Evolutionary conservation across 2,888 invertebrate genomes (phyloP).

Genomic region (Drosophila kuntzei): DNA sequence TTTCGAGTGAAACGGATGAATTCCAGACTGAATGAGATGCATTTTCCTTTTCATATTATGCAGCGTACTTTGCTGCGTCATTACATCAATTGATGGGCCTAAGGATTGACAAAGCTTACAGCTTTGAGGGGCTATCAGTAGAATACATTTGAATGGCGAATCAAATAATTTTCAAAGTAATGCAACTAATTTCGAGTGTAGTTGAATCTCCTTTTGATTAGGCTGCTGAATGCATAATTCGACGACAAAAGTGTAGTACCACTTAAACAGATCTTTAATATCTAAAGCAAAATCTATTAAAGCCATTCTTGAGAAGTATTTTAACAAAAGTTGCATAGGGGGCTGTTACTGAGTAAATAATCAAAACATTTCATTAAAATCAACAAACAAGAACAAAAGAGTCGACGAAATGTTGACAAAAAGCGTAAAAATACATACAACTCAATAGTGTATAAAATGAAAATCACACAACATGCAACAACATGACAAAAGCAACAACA

Average conservation of each 20-base stretch:
- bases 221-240: not conserved
- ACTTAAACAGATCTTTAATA: slow-evolving; percentile 4
- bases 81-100: slow-evolving; percentile 63
- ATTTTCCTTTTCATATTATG: slow-evolving; percentile 38
- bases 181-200: slow-evolving; percentile 22
- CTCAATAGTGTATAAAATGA: slow-evolving; percentile 66
- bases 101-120: slow-evolving; percentile 8
- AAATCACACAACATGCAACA: slow-evolving; percentile 50
- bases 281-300: slow-evolving; percentile 5
- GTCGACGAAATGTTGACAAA: slow-evolving; percentile 74
- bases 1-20: slow-evolving; percentile 61
- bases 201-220: slow-evolving; percentile 9
- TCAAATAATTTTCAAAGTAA: slow-evolving; percentile 7
- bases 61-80: slow-evolving; percentile 70
- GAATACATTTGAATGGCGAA: not conserved
- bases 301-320: slow-evolving; percentile 16
- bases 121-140: slow-evolving; percentile 1
- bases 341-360: slow-evolving; percentile 36
- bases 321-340: slow-evolving; percentile 6
- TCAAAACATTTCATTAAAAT: slow-evolving; percentile 76
- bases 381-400: slow-evolving; percentile 22
- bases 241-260: not conserved
- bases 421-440: slow-evolving; percentile 64
- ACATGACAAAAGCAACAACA: slow-evolving; percentile 23
- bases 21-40: slow-evolving; percentile 44